A percentile compares a stretch with the other conserved stretches of the same genome.
Conservation (phyloP, 2,797 vertebrate genomes). For the Setipinna tenuifilis region DNA sequence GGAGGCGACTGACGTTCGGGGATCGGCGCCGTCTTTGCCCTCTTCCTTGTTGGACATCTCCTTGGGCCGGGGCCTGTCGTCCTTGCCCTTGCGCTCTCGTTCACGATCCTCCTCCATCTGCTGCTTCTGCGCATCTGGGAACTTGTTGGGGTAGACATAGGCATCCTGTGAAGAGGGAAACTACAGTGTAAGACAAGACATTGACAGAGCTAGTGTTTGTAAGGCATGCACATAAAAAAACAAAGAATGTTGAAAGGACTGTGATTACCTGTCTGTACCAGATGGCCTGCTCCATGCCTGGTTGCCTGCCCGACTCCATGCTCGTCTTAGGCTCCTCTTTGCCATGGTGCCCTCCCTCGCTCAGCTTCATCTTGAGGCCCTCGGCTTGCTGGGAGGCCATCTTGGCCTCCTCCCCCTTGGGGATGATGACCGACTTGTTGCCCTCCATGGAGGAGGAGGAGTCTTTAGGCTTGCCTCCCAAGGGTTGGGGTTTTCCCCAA, state of each 20-base stretch:
- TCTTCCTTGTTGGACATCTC: constrained; percentile 77
- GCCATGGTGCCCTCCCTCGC: constrained; percentile 84
- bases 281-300: constrained; percentile 86
- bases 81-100: constrained; percentile 81
- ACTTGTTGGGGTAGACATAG: constrained; percentile 92
- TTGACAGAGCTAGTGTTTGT: not conserved
- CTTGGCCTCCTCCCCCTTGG: constrained; percentile 91
- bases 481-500: constrained; percentile 87
- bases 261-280: constrained; percentile 96
- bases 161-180: not conserved
- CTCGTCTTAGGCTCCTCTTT: constrained; percentile 89
- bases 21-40: constrained; percentile 79
- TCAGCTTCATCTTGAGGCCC: constrained; percentile 92
- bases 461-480: constrained; percentile 88
- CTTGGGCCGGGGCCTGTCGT: constrained; percentile 83
- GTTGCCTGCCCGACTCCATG: constrained; percentile 78
- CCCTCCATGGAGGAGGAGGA: constrained; percentile 76
- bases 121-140: constrained; percentile 81
- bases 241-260: not conserved
- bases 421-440: constrained; percentile 87
- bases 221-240: not conserved
- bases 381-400: constrained; percentile 82
- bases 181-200: not conserved
- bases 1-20: constrained; percentile 77
- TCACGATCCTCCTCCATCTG: constrained; percentile 71